Evolutionary conservation across 53 echinoderm and acorn worm genomes (phyloP).

Genomic region (Echinarachnius parma): DNA sequence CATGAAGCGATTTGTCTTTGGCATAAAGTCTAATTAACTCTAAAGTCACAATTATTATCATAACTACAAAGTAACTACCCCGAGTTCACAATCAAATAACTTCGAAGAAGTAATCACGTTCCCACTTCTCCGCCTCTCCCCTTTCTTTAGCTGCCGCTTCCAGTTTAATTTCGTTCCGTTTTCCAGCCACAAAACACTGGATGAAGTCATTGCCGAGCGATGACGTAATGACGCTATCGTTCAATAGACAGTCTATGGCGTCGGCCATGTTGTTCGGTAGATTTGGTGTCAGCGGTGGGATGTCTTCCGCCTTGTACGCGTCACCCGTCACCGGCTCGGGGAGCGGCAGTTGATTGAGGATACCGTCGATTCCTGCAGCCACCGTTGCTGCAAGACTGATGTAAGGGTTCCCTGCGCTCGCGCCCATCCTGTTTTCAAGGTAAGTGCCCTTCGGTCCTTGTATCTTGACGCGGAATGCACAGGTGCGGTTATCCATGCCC

Average conservation of each 20-base stretch:
- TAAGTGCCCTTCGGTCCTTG: slow-evolving; percentile 56
- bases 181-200: slow-evolving; percentile 37
- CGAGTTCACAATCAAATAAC: slow-evolving; percentile 38
- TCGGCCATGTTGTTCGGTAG: slow-evolving; percentile 31
- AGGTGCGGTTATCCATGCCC: slow-evolving; percentile 62
- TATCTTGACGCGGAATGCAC: slow-evolving; percentile 49
- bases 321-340: slow-evolving; percentile 28
- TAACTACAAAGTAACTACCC: no score
- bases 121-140: slow-evolving; percentile 32
- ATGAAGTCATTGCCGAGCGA: slow-evolving; percentile 52
- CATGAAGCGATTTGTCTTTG: no score
- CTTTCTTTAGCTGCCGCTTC: slow-evolving; percentile 21
- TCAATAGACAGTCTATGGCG: slow-evolving; percentile 24
- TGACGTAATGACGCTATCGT: slow-evolving; percentile 20
- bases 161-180: slow-evolving; percentile 24
- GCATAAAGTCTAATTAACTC: no score
- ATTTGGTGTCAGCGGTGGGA: slow-evolving; percentile 17
- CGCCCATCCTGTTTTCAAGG: slow-evolving; percentile 61
- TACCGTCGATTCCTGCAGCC: slow-evolving; percentile 51
- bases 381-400: slow-evolving; percentile 51
- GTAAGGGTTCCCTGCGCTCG: slow-evolving; percentile 59
- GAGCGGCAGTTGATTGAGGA: slow-evolving; percentile 32
- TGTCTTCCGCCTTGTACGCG: slow-evolving; percentile 16
- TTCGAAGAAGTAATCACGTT: slow-evolving; percentile 39
- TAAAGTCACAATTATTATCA: no score